Percentiles rank a stretch among this genome's conserved stretches.
Evolutionary conservation across 2,888 invertebrate genomes (phyloP).

Genomic region (Idaea aversata): DNA sequence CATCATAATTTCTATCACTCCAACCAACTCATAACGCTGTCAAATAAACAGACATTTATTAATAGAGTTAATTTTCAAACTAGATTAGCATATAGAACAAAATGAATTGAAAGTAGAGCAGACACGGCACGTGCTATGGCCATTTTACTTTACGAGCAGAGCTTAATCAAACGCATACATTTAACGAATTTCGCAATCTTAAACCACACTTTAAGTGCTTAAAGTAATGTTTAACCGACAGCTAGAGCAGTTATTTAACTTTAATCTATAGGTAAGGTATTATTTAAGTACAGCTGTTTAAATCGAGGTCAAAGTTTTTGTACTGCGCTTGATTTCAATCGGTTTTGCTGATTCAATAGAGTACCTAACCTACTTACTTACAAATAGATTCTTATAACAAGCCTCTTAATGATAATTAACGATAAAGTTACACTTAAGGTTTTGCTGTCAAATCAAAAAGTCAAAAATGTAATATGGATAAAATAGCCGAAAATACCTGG

Average conservation of each 20-base stretch:
- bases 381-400: background rate
- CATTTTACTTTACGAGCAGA: constrained; percentile 18
- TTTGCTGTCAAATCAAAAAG: no score
- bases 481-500: no score
- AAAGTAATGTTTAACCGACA: background rate
- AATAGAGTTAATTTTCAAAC: background rate
- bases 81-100: background rate
- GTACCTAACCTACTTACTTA: background rate
- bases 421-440: background rate
- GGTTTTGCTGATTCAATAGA: constrained; percentile 1
- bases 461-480: no score
- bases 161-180: constrained; percentile 26
- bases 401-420: background rate
- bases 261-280: constrained; percentile 1
- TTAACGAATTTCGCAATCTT: constrained; percentile 14
- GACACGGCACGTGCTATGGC: constrained; percentile 43
- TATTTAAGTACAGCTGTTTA: background rate
- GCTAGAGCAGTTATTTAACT: background rate
- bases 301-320: background rate
- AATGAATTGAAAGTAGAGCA: constrained; percentile 36
- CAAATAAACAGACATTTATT: constrained; percentile 7
- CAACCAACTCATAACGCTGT: constrained; percentile 8
- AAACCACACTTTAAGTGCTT: background rate
- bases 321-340: background rate
- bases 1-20: background rate